phyloP scores from a whole-genome alignment of 2,888 invertebrate genomes.

The Diachrysia chrysitis region DNA sequence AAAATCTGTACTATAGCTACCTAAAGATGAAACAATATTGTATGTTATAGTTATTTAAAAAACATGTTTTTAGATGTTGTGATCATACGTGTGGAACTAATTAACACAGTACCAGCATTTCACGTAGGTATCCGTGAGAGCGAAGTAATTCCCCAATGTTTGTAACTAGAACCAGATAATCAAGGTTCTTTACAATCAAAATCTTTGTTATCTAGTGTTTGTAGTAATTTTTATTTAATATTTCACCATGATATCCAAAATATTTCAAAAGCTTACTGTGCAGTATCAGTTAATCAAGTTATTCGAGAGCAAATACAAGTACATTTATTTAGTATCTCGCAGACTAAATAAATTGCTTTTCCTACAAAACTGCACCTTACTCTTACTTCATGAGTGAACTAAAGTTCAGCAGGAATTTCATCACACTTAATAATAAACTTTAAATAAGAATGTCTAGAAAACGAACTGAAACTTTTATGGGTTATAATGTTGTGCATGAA shows the following conservation, averaged over 20 bases:
- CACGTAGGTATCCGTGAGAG: neutral
- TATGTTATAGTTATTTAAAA: neutral
- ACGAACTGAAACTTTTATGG: neutral
- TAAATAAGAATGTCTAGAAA: conserved; percentile 3
- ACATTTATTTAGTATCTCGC: neutral
- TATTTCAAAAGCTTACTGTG: neutral
- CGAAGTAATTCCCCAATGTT: neutral
- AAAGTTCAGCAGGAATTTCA: neutral
- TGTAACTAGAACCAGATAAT: neutral
- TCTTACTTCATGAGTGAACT: conserved; percentile 4
- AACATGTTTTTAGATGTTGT: neutral
- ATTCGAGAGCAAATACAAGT: neutral
- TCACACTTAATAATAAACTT: conserved; percentile 4
- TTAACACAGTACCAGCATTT: conserved; percentile 4
- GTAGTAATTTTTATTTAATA: neutral
- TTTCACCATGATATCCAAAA: neutral
- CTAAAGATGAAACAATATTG: neutral
- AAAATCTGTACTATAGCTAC: neutral
- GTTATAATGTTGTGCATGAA: neutral
- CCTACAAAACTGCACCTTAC: neutral
- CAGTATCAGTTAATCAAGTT: neutral
- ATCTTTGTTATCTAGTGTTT: too few species aligned
- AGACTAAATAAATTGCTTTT: neutral
- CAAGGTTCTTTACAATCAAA: too few species aligned
- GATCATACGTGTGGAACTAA: neutral